A percentile compares a stretch with the other conserved stretches of the same genome.
Conservation (phyloP, 2,113 vertebrate genomes). For the Megaleporinus macrocephalus region DNA sequence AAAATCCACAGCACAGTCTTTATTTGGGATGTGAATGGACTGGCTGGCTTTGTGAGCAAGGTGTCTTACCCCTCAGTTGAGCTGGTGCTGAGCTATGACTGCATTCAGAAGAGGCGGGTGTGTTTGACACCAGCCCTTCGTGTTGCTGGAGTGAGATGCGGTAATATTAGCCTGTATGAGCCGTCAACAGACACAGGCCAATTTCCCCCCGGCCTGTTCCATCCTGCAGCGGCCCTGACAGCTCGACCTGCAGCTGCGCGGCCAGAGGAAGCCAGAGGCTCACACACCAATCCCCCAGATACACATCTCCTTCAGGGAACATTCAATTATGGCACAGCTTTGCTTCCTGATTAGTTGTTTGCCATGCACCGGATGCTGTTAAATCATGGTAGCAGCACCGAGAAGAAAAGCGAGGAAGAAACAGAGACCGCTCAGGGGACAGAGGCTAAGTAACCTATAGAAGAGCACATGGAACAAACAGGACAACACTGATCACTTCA, state of each 20-base stretch:
- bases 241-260: conserved; percentile 70
- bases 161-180: conserved; percentile 36
- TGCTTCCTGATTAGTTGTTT: conserved; percentile 54
- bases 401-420: conserved; percentile 7
- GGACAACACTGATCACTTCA: neutral
- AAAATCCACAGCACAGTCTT: neutral
- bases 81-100: neutral
- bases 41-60: neutral
- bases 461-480: neutral
- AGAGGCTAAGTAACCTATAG: neutral
- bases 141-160: conserved; percentile 2
- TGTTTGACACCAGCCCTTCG: neutral
- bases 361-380: conserved; percentile 47
- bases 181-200: conserved; percentile 71
- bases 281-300: conserved; percentile 34
- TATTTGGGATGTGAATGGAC: neutral
- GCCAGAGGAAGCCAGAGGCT: conserved; percentile 54
- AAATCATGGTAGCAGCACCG: conserved; percentile 42
- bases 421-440: conserved; percentile 2
- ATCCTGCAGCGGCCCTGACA: conserved; percentile 53
- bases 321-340: conserved; percentile 44
- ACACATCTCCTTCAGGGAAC: conserved; percentile 40
- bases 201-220: conserved; percentile 74
- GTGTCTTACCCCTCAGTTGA: neutral
- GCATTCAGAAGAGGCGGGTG: conserved; percentile 12